Base-by-base conservation (phyloP, 2,888 invertebrate genomes). In the Galerucella nymphaeae region DNA sequence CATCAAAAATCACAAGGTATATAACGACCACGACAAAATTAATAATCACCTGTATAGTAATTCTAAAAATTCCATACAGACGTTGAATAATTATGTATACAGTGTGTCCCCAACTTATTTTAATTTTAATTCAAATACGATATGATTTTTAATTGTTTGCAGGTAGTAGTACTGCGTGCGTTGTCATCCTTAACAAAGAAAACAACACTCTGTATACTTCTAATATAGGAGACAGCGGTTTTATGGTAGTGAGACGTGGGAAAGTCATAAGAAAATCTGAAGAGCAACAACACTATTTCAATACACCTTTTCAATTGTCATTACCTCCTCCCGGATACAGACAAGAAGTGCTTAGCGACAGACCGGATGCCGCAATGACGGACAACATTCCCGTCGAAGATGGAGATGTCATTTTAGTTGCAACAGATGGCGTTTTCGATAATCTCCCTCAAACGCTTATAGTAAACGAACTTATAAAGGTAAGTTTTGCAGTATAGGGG, bases 211-310 rank as follows among this genome's bases (percentile, higher is more conserved):
- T 99, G 84, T 96, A 97, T 83, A 95, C 98, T 14, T 98, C 98
- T 66, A 99, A 99, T 88, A 95, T 99, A 80, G 99, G 99, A n/a
- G 99, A 99, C 88, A 98, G 98, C 84, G 99, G 99, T 14, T 98
- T 96, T 87, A 93, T 98, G 89, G 94, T 99, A 67, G 94, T 97
- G 70, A 90, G 97, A 23, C 90, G 91, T 66, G 97, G 96, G 20
- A 90, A 93, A 80, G 92, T 99, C 20, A 93, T 99, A 38, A 95
- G 97, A 85, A 92, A 96, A 76, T 98, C 98, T 5, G 95, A 95
- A 82, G 99, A 99, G 86, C 99, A 99, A 84, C 97, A 98, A 83
- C 99, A 99, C 87, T 98, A 98, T 88, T 99, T 99, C 88, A 99
- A 99, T 88, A 98, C 99, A 53, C 99, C 99, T 4, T 99, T 96